phyloP scores from a whole-genome alignment of 2,888 invertebrate genomes.

The Drosophila pullipes region DNA sequence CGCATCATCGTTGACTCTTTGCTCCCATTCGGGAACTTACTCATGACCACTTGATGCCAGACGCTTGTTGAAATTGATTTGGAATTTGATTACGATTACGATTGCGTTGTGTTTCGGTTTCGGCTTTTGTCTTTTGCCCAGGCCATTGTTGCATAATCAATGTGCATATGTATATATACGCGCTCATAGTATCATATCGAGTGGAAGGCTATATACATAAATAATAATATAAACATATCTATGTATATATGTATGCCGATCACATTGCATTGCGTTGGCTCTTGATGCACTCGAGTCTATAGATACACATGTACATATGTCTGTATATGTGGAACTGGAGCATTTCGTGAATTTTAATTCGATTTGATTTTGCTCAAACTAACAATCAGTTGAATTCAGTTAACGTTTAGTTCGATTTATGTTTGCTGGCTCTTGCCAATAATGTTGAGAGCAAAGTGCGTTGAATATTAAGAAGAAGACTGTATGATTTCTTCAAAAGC shows the following conservation, averaged over 20 bases:
- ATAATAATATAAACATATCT: neutral
- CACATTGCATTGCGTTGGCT: constrained; percentile 44
- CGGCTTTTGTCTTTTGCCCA: constrained; percentile 50
- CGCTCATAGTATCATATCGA: constrained; percentile 21
- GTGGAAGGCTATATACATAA: constrained; percentile 12
- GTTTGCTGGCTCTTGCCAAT: neutral
- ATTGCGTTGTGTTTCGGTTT: constrained; percentile 41
- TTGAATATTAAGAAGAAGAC: neutral
- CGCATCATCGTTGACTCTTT: constrained; percentile 9
- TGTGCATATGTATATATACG: neutral
- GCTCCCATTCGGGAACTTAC: constrained; percentile 35
- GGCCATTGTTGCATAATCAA: constrained; percentile 60
- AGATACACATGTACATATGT: neutral
- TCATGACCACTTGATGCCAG: constrained; percentile 33
- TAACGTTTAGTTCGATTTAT: neutral
- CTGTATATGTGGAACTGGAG: constrained; percentile 26
- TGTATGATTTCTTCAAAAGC: too few species aligned
- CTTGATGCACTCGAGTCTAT: constrained; percentile 52
- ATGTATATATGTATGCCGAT: constrained; percentile 33
- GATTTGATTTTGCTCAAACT: constrained; percentile 6
- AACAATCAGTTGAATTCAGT: constrained; percentile 7
- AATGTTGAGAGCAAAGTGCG: neutral
- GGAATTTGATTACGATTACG: constrained; percentile 62
- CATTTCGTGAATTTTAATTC: constrained; percentile 43
- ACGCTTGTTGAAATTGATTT: constrained; percentile 43